Conservation (phyloP, 2,113 vertebrate genomes). For the Phylloscopus trochiloides region DNA sequence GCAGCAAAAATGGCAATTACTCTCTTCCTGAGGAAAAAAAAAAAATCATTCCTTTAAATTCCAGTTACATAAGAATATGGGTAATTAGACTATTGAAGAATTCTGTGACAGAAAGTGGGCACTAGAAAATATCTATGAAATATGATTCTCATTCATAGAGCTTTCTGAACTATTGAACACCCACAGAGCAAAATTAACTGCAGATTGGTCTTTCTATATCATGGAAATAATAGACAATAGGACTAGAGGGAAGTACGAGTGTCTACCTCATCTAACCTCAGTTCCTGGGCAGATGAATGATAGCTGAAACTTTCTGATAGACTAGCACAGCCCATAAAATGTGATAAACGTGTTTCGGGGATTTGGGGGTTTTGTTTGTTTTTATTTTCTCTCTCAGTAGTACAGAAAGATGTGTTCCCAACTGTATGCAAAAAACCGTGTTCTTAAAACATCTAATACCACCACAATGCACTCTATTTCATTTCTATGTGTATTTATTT, state of each 20-base stretch:
- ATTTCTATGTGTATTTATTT: background rate
- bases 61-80: constrained; percentile 21
- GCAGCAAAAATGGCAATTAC: background rate
- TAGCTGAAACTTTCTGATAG: background rate
- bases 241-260: background rate
- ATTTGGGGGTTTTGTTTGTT: background rate
- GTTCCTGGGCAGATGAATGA: background rate
- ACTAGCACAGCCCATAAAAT: background rate
- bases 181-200: constrained; percentile 47
- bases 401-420: background rate
- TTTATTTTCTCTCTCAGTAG: background rate
- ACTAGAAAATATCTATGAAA: constrained; percentile 45
- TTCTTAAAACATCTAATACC: background rate
- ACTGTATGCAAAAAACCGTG: rapidly evolving
- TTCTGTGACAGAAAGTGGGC: constrained; percentile 24
- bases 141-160: constrained; percentile 47
- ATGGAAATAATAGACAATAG: constrained; percentile 47
- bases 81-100: constrained; percentile 34
- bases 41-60: background rate
- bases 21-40: background rate
- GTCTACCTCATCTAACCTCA: background rate
- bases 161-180: constrained; percentile 28
- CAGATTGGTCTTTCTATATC: constrained; percentile 17
- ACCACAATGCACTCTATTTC: rapidly evolving
- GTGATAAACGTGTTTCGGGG: rapidly evolving